Evolutionary conservation across 2,888 invertebrate genomes (phyloP).

Genomic region (Megastigmus dorsalis): DNA sequence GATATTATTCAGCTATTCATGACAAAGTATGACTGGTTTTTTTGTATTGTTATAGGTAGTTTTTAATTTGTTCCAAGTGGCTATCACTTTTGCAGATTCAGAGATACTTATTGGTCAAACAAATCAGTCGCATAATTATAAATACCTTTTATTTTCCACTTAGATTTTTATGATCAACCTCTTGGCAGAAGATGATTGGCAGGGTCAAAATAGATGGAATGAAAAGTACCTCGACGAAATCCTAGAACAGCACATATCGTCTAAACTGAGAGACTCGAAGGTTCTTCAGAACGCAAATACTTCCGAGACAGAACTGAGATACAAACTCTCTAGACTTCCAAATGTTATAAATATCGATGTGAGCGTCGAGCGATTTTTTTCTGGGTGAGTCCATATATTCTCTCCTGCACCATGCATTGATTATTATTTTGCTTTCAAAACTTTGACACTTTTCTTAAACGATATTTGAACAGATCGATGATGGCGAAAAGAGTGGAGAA

Average conservation of each 20-base stretch:
- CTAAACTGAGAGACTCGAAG: background rate
- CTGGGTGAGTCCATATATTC: conserved; percentile 59
- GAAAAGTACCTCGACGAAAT: conserved; percentile 2
- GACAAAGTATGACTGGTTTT: no score
- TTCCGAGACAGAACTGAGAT: conserved; percentile 24
- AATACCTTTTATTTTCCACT: no score
- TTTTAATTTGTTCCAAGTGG: no score
- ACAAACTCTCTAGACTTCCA: conserved; percentile 54
- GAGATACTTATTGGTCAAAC: no score
- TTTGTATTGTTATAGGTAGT: no score
- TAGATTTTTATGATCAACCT: conserved; percentile 46
- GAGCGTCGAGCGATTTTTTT: conserved; percentile 61
- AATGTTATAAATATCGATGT: conserved; percentile 63
- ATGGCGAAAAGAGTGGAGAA: conserved; percentile 56
- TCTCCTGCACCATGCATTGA: no score
- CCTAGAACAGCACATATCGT: background rate
- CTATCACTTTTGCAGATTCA: no score
- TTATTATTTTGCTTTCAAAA: background rate
- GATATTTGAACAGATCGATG: conserved; percentile 59
- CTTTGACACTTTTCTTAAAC: background rate
- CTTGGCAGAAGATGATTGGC: background rate
- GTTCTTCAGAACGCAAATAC: background rate
- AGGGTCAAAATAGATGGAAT: background rate
- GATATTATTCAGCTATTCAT: no score
- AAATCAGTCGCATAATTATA: no score